Base-by-base conservation (phyloP, 2,797 vertebrate species). In the Sylvia borin region DNA sequence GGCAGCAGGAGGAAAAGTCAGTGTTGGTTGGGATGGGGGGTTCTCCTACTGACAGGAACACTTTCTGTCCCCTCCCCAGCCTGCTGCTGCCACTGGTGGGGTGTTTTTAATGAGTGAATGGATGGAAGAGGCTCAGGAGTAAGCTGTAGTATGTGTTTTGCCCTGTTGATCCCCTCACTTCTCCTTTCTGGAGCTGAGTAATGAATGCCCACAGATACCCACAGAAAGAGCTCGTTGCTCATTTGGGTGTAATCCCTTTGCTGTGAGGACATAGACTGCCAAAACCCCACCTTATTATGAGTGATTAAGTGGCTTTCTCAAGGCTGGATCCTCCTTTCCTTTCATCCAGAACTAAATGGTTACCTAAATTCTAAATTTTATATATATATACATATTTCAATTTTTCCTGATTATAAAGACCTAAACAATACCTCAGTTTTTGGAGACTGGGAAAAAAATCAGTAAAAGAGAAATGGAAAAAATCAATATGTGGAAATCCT, bases 201-300 rank as follows among this genome's bases (percentile, higher is more conserved):
- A 58, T 17, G 29, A 32, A 62, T 57, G 24, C 29, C 51, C n/a
- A 64, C 10, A 32, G 31, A 29, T 5, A 54, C 8, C 14, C 29
- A n/a, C 0, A 4, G 27, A 45, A 91, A 36, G 58, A 32, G 26
- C 21, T 86, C 2, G 0, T 5, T 62, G 36, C 40, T 72, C n/a
- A 12, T 82, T 82, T 66, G n/a, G 22, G 51, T 51, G 32, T 31
- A 78, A 82, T 6, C 24, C 4, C 8, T 80, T 45, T 82, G 32
- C 36, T 43, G 2, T 21, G 31, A 89, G 81, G 16, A 48, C 21
- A 51, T 0, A 36, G 13, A 19, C 0, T 32, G 22, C 19, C 13
- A 58, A 82, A 68, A 36, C 0, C 8, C 29, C 48, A 5, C 5
- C 7, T 31, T 24, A 3, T 38, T 14, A 25, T 10, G 19, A 68